Evolutionary conservation across 2,113 vertebrate species (phyloP), one percentile per base, ranked within the genome.

Genomic region (Campylomormyrus tamandua): DNA sequence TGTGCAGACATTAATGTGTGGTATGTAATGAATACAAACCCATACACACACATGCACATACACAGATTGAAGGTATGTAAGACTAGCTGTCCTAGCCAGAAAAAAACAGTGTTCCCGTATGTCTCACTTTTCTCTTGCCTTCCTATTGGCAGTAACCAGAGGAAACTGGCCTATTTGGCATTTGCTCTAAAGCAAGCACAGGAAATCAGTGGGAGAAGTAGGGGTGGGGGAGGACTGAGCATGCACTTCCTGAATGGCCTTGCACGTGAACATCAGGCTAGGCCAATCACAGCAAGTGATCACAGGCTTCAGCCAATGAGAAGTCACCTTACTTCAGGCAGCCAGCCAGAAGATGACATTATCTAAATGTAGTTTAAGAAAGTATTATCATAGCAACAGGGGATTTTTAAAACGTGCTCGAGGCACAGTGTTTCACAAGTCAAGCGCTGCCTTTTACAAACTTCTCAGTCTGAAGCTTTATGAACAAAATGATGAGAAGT

Each of bases 201-300:
- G 83, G 48, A 85, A 50, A 86, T 86, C 46, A 9, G 11, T 49
- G 45, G 83, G 83, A 27, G 45, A 86, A 46, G 35, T 42, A 42
- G 7, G 83, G 83, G 45, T 11, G 19, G 74, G 35, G 83, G 21
- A 49, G 45, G 45, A 6, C 35, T 27, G 90, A 88, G 70, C 85
- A 89, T 24, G 74, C 85, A 46, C 17, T 21, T 50, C 48, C n/a
- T 62, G 50, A 83, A 91, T 89, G 89, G 70, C 50, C 11, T 10
- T n/a, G 45, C 90, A 88, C 53, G 74, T 91, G 90, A 90, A 90
- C 35, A 83, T 46, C 70, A 56, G 89, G 45, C n/a, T 52, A 9
- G 46, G 9, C 90, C 89, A 91, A 88, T 88, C 74, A 45, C 74
- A 31, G 46, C 31, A 86, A 89, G 70, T 66, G 74, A 91, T 50